phyloP scores from a whole-genome alignment of 2,113 vertebrate species.

The Podocnemis expansa region DNA sequence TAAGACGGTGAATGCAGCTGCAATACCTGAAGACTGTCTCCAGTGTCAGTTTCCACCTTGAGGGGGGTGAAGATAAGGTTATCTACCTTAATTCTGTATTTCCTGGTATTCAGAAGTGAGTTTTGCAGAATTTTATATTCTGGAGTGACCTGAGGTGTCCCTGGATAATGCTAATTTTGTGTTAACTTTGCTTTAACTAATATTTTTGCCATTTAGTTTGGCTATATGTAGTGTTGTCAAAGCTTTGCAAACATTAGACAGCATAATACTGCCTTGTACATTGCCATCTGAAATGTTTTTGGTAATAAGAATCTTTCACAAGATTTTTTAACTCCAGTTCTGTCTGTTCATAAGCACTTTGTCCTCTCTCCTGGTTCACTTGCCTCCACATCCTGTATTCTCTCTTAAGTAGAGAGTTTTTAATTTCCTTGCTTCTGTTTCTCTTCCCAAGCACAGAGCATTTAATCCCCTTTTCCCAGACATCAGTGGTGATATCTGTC shows the following conservation, averaged over 20 bases:
- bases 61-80: not conserved
- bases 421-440: not conserved
- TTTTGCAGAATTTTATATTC: not conserved
- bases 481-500: not conserved
- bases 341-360: not conserved
- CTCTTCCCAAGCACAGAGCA: accelerated
- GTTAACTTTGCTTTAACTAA: not conserved
- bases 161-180: not conserved
- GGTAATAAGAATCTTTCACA: not conserved
- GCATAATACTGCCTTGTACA: not conserved
- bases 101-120: not conserved
- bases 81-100: not conserved
- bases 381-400: not conserved
- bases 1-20: not conserved
- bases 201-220: not conserved
- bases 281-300: not conserved
- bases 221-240: not conserved
- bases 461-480: not conserved
- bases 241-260: not conserved
- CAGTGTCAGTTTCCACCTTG: not conserved
- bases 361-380: not conserved
- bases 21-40: not conserved
- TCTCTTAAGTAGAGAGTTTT: not conserved
- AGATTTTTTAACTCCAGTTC: not conserved
- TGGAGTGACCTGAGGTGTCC: not conserved